phyloP scores from a whole-genome alignment of 1,140 invertebrate genomes.

The Drosophila tani region DNA sequence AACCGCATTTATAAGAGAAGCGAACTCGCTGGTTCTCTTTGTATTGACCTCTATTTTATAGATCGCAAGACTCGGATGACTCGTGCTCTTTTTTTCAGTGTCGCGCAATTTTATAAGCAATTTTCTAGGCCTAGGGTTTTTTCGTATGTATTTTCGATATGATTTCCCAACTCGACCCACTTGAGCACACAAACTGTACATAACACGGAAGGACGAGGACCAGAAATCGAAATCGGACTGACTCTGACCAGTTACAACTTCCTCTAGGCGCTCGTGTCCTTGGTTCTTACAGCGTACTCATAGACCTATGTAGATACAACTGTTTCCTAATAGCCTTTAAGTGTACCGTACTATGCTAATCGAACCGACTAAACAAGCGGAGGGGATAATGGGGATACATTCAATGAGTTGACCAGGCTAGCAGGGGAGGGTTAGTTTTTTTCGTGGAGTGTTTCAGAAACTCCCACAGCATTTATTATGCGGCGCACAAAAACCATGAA shows the following conservation, averaged over 20 bases:
- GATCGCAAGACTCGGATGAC: constrained; percentile 41
- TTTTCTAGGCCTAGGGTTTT: constrained; percentile 76
- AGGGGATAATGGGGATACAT: not conserved
- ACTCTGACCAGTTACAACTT: constrained; percentile 44
- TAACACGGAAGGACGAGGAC: constrained; percentile 33
- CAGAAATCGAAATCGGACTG: constrained; percentile 17
- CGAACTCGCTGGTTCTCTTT: constrained; percentile 55
- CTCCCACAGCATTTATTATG: constrained; percentile 83
- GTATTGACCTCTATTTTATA: constrained; percentile 62
- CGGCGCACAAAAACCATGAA: constrained; percentile 73
- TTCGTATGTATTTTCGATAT: constrained; percentile 68
- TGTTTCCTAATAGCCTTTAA: constrained; percentile 81
- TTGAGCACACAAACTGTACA: constrained; percentile 59
- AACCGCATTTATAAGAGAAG: constrained; percentile 66
- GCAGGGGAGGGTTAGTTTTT: constrained; percentile 29
- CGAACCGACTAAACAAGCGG: constrained; percentile 54
- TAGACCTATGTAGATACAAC: constrained; percentile 83
- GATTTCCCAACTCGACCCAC: constrained; percentile 42
- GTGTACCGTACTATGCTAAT: constrained; percentile 69
- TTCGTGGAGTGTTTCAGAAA: constrained; percentile 42
- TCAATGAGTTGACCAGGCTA: constrained; percentile 2
- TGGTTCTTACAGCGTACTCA: constrained; percentile 64
- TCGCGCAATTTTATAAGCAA: constrained; percentile 79
- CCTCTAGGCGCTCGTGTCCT: constrained; percentile 47
- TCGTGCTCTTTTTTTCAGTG: constrained; percentile 32